Evolutionary conservation across 2,797 vertebrate genomes (phyloP).

Genomic region (Bucorvus abyssinicus): DNA sequence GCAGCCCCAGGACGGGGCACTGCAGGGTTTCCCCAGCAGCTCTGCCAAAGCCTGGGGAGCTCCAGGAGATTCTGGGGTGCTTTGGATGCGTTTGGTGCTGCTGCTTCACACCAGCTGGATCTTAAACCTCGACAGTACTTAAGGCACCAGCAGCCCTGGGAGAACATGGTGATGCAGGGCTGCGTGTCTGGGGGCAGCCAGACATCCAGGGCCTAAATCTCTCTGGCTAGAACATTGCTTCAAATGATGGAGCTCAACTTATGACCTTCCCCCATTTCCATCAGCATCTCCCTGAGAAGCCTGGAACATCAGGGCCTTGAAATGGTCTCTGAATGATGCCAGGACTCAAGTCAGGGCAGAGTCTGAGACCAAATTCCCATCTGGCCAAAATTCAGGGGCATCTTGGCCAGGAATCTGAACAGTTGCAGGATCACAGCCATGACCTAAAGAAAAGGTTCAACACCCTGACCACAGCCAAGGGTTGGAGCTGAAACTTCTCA

Average conservation of each 20-base stretch:
- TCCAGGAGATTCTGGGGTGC: not conserved
- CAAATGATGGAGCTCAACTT: not conserved
- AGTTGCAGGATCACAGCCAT: not conserved
- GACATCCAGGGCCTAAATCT: not conserved
- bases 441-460: not conserved
- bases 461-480: not conserved
- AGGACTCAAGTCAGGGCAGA: not conserved
- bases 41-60: not conserved
- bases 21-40: not conserved
- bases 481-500: not conserved
- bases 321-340: not conserved
- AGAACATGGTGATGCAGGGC: not conserved
- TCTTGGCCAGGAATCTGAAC: not conserved
- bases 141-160: not conserved
- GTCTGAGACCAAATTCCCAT: not conserved
- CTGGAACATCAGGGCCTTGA: not conserved
- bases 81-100: not conserved
- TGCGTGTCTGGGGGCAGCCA: not conserved
- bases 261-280: not conserved
- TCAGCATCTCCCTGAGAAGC: not conserved
- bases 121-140: not conserved
- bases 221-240: not conserved
- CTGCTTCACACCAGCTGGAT: not conserved
- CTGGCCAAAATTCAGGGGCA: not conserved
- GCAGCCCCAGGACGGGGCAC: not conserved